Evolutionary conservation across 2,113 vertebrate genomes (phyloP).

Genomic region (Sylvietta virens): DNA sequence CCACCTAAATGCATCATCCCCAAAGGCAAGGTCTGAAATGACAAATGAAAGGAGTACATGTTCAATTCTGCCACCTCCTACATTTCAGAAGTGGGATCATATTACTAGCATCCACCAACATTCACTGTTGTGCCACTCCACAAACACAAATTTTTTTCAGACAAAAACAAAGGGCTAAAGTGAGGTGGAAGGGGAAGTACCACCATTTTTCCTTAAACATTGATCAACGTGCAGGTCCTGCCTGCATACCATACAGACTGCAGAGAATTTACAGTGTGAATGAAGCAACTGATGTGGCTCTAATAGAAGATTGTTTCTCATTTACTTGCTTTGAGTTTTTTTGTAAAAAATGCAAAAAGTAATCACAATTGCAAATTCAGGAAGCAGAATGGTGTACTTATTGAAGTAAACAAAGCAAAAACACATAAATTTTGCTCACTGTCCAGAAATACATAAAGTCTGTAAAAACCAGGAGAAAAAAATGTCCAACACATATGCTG

Average conservation of each 20-base stretch:
- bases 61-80: background rate
- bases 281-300: background rate
- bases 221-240: background rate
- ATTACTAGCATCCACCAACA: background rate
- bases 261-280: background rate
- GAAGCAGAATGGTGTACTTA: background rate
- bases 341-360: background rate
- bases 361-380: background rate
- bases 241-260: background rate
- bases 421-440: background rate
- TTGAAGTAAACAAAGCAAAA: background rate
- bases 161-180: background rate
- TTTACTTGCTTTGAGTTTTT: background rate
- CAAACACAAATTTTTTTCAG: background rate
- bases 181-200: background rate
- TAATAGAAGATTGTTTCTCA: background rate
- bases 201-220: background rate
- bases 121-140: background rate
- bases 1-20: background rate
- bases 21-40: background rate
- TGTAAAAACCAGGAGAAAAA: background rate
- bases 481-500: background rate
- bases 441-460: background rate
- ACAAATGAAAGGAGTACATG: background rate
- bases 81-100: background rate